Evolutionary conservation across 2,113 vertebrate genomes (phyloP).

Genomic region (Apus apus): DNA sequence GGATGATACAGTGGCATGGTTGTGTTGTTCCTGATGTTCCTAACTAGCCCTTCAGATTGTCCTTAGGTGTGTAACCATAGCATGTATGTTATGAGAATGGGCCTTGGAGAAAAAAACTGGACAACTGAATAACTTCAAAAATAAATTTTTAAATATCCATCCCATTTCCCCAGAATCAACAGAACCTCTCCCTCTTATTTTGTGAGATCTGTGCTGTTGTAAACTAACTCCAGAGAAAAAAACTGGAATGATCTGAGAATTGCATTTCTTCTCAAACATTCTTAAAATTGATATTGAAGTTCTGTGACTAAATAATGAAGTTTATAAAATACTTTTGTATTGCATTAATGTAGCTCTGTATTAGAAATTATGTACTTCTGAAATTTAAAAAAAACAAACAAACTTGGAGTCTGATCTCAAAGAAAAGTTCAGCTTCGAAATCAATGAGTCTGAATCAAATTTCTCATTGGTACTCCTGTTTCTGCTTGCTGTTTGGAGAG

Average conservation of each 20-base stretch:
- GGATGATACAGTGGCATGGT: rapidly evolving
- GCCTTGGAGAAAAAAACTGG: neutral
- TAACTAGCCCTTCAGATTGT: neutral
- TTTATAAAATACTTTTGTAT: neutral
- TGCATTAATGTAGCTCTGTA: neutral
- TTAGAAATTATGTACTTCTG: neutral
- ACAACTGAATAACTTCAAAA: neutral
- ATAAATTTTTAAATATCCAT: neutral
- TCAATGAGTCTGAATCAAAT: neutral
- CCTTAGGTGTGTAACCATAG: neutral
- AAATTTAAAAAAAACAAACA: neutral
- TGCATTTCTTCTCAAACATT: neutral
- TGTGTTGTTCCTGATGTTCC: rapidly evolving
- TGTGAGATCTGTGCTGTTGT: neutral
- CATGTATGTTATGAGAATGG: neutral
- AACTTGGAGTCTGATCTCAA: neutral
- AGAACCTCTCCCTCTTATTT: neutral
- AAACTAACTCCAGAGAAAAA: neutral
- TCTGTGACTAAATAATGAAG: neutral
- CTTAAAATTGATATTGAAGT: neutral
- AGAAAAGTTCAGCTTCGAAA: neutral
- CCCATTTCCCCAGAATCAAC: neutral
- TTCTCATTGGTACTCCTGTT: neutral
- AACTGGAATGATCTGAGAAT: neutral
- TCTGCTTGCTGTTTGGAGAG: neutral